Evolutionary conservation across 1,140 invertebrate species (phyloP).

Genomic region (Anoplolepis gracilipes): DNA sequence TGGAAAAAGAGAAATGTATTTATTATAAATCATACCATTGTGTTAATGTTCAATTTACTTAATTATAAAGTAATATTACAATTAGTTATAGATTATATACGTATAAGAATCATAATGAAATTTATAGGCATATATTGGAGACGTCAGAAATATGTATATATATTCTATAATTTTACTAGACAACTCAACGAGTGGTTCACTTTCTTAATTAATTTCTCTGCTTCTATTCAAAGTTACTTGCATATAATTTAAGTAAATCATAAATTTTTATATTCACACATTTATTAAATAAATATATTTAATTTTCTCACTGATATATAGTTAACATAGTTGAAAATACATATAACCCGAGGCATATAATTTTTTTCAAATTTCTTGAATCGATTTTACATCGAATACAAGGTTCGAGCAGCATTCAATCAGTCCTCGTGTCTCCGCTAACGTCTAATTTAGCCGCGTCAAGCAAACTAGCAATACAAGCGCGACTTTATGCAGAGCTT

Average conservation of each 20-base stretch:
- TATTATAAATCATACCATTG: neutral
- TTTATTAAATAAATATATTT: slow-evolving; percentile 18
- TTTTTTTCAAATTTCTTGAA: slow-evolving; percentile 33
- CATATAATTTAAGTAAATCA: slow-evolving; percentile 25
- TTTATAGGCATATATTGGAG: neutral
- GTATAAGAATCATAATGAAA: neutral
- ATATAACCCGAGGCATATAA: slow-evolving; percentile 1
- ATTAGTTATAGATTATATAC: neutral
- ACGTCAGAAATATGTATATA: neutral
- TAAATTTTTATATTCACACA: slow-evolving; percentile 17
- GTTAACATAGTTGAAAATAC: slow-evolving; percentile 25
- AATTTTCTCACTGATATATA: slow-evolving; percentile 11
- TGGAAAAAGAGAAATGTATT: neutral
- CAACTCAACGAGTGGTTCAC: neutral
- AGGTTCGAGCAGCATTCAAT: slow-evolving; percentile 40
- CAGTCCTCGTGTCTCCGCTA: slow-evolving; percentile 46
- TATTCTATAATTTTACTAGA: neutral
- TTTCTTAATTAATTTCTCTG: slow-evolving; percentile 5
- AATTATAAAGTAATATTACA: neutral
- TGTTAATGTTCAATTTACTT: neutral
- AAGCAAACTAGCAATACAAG: slow-evolving; percentile 34
- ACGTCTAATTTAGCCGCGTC: slow-evolving; percentile 51
- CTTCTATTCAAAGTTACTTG: slow-evolving; percentile 19
- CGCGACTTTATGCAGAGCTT: slow-evolving; percentile 32
- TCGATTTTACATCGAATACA: slow-evolving; percentile 37